Base-by-base conservation (phyloP, 2,797 vertebrate genomes). In the Nannoperca australis region DNA sequence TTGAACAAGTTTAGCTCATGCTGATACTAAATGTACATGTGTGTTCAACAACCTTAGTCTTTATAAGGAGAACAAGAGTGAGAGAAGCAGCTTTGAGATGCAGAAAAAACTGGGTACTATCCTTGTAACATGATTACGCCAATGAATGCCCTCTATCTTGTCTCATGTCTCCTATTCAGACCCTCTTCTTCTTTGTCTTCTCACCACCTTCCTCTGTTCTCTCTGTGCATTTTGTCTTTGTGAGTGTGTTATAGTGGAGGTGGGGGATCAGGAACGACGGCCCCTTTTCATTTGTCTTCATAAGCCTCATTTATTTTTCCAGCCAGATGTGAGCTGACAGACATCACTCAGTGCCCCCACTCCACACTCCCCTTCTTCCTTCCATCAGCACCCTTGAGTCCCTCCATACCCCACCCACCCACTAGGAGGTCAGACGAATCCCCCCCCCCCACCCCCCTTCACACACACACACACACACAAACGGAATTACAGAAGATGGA, bases 401-500 rank as follows among this genome's bases (percentile, higher is more conserved):
- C 92, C 92, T 88, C 12, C 58, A 12, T 56, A 30, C 49, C 18
- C 59, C 53, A 58, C 30, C 73, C 62, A 42, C 59, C 59, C 63
- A 44, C 80, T 91, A 93, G 94, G 82, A 95, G 96, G 96, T 96
- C 96, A 94, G 95, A 88, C 95, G 94, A 72, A 66, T 84, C 96
- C 95, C 85, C 95, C 92, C 91, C 54, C 71, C 6, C 71, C 63
- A 9, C 70, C 63, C 38, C 49, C 7, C 2, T n/a, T n/a, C 38
- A 93, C 92, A 94, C 94, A 24, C 50, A 4, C 91, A 5, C 50
- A 70, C 8, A 94, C 95, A 95, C 96, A 27, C 24, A 27, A 27
- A 27, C 96, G 97, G 97, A 96, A 95, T 97, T 97, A 96, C 95
- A 95, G 96, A 97, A 98, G 97, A 98, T 98, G 96, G 97, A 98